Percentiles rank a stretch among this genome's conserved stretches.
These are phyloP conservation scores for Drosophila pallidifrons DNA, from an alignment of 1,140 invertebrate genomes.

Conservation along the genomic window DNA sequence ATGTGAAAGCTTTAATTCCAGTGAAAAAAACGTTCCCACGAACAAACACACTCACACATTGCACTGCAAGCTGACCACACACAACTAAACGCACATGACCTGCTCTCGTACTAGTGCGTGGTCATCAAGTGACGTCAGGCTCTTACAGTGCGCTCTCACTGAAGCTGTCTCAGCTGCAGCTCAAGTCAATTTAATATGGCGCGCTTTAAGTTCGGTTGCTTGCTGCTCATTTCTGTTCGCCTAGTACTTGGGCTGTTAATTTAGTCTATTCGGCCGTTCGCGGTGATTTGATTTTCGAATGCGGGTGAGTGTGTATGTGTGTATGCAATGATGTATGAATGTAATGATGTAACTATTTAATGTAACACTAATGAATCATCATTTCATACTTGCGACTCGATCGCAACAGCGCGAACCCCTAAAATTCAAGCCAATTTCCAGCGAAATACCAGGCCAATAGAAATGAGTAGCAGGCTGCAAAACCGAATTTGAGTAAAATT, in stretches of 20 bases:
- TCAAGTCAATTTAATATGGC: neutral
- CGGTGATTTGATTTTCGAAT: neutral
- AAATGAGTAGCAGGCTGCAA: neutral
- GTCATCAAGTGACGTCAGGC: neutral
- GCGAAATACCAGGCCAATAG: neutral
- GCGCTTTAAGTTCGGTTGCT: neutral
- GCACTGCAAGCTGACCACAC: neutral
- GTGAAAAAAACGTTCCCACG: neutral
- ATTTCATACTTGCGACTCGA: neutral
- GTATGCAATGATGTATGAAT: neutral
- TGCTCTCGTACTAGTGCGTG: neutral
- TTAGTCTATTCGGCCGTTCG: neutral
- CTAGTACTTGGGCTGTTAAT: neutral
- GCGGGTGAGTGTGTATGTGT: neutral
- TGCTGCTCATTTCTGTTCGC: conserved; percentile 2
- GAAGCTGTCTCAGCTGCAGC: neutral
- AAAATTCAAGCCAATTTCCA: neutral
- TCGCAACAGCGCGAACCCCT: too few relatives aligned
- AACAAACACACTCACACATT: neutral
- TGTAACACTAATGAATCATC: neutral
- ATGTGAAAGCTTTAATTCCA: too few relatives aligned
- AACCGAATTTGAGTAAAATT: neutral
- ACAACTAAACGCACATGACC: neutral
- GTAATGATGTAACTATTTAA: neutral
- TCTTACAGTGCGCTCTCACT: neutral